phyloP scores from a whole-genome alignment of 1,140 invertebrate genomes.

The Cotesia chilonis region DNA sequence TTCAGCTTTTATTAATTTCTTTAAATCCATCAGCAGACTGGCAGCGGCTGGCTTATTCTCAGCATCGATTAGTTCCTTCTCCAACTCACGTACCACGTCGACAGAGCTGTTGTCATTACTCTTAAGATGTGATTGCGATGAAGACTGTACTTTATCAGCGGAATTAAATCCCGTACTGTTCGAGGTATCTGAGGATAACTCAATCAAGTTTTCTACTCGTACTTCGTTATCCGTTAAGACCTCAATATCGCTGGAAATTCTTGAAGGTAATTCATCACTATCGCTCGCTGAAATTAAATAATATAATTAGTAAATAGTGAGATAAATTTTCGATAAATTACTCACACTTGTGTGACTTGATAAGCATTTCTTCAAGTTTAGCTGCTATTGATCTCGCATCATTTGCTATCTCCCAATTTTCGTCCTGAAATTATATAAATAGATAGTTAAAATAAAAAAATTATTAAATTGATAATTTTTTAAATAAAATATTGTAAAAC shows the following conservation, averaged over 20 bases:
- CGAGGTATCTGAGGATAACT: constrained; percentile 43
- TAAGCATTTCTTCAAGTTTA: constrained; percentile 41
- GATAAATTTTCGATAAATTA: constrained; percentile 15
- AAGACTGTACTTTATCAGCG: constrained; percentile 4
- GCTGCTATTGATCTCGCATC: constrained; percentile 51
- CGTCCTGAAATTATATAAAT: constrained; percentile 39
- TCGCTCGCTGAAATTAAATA: constrained; percentile 35
- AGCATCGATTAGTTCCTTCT: constrained; percentile 48
- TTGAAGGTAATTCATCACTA: constrained; percentile 40
- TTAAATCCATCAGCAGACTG: constrained; percentile 52
- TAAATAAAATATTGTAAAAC: not conserved
- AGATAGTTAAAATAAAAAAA: constrained; percentile 11
- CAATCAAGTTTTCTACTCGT: constrained; percentile 52
- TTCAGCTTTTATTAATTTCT: constrained; percentile 53
- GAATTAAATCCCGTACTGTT: constrained; percentile 6
- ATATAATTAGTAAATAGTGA: no score
- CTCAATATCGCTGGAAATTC: constrained; percentile 47
- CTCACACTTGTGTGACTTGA: constrained; percentile 40
- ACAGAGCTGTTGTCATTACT: constrained; percentile 13
- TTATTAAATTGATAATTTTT: constrained; percentile 1
- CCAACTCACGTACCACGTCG: constrained; percentile 45
- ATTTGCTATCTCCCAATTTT: not conserved
- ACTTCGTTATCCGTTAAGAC: constrained; percentile 52
- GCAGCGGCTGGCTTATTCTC: constrained; percentile 48
- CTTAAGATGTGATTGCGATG: not conserved